Evolutionary conservation across 2,888 invertebrate species (phyloP), one percentile per base, ranked within the genome.

Genomic region (Ophioninae sp.): DNA sequence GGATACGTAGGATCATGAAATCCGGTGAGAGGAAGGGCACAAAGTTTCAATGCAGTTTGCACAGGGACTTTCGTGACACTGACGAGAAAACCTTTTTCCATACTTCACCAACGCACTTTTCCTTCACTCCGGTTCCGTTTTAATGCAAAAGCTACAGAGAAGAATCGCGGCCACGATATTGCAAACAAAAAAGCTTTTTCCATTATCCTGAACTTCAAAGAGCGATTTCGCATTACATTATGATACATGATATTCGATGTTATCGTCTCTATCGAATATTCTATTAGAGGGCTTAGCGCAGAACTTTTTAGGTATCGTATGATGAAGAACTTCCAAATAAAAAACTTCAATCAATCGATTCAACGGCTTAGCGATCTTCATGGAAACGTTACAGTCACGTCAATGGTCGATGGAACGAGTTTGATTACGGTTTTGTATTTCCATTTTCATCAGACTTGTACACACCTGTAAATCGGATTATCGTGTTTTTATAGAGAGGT

Each of bases 31-130:
- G 39, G 10, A 8, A 9, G n/a, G 37, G 30, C 58, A 72, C 30
- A 22, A 73, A 72, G 65, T 73, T 79, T 65, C 64, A 65, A 76
- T 64, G 44, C 41, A 63, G 56, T 74, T 61, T 22, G 17, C 41
- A 71, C 63, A 56, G 58, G 20, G 51, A 61, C 59, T 63, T n/a
- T 73, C 75, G 39, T 75, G 56, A 64, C 61, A 68, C 56, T 64
- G 64, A 44, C 17, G 68, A 51, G 39, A 13, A 69, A 63, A 58
- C 68, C 51, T 65, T 68, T 76, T 71, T 58, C 56, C 41, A 51
- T 81, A 76, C 69, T 68, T 69, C 58, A 39, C 76, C 69, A 37
- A 37, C 30, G 64, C 71, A 71, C 69, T 81, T 56, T n/a, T 63
- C 30, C 67, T 63, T 30, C 23, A 20, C 58, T 41, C 20, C 17